Evolutionary conservation across 2,888 invertebrate genomes (phyloP).

Genomic region (Boloria euphrosyne): DNA sequence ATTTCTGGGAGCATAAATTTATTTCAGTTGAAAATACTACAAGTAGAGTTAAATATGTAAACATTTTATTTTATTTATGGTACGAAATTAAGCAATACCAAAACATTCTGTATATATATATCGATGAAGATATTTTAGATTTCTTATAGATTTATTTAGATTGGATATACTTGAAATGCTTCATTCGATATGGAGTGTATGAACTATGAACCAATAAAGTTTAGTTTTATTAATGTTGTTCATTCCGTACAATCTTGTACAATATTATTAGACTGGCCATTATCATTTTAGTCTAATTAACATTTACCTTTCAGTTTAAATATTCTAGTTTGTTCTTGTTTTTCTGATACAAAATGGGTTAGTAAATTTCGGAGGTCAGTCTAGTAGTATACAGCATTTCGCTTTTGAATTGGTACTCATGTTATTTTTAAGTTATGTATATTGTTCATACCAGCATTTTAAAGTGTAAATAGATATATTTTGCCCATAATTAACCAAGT

Average conservation of each 20-base stretch:
- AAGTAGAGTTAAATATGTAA: constrained; percentile 26
- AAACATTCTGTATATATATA: constrained; percentile 29
- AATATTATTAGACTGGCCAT: constrained; percentile 32
- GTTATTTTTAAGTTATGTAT: constrained; percentile 65
- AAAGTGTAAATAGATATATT: constrained; percentile 81
- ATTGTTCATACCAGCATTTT: constrained; percentile 79
- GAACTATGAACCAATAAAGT: constrained; percentile 27
- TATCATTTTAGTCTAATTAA: not conserved
- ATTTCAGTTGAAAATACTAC: constrained; percentile 23
- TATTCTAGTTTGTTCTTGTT: constrained; percentile 3
- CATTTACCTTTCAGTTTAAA: constrained; percentile 3
- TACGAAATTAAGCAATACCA: constrained; percentile 34
- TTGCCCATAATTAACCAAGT: constrained; percentile 71
- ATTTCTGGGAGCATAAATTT: constrained; percentile 34
- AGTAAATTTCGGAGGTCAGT: constrained; percentile 39
- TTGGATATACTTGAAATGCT: constrained; percentile 34
- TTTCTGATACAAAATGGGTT: constrained; percentile 1
- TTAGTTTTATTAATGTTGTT: constrained; percentile 31
- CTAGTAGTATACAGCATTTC: constrained; percentile 45
- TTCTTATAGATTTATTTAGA: constrained; percentile 33
- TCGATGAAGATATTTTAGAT: constrained; percentile 37
- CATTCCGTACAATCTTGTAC: constrained; percentile 50
- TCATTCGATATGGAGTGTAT: constrained; percentile 22
- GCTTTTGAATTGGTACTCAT: constrained; percentile 66
- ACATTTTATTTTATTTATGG: constrained; percentile 31